Conservation (phyloP, 53 echinoderm and acorn worm genomes). For the Hippasteria phrygiana region DNA sequence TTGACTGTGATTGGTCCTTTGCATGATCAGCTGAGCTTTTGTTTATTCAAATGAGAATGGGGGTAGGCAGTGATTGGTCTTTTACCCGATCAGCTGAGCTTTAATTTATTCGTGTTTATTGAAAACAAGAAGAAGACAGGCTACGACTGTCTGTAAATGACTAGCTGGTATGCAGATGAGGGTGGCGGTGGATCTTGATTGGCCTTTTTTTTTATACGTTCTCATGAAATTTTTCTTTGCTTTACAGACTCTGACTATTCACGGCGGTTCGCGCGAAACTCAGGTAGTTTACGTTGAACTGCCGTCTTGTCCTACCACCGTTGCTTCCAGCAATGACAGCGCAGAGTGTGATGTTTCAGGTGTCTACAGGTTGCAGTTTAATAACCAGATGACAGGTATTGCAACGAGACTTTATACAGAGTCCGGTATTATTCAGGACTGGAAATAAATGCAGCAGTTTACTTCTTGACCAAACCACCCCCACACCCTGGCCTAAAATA, state of each 20-base stretch:
- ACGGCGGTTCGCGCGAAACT: slow-evolving; percentile 24
- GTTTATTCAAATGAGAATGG: too few species aligned
- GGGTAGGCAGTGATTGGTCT: too few species aligned
- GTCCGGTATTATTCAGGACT: too few species aligned
- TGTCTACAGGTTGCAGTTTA: slow-evolving; percentile 34
- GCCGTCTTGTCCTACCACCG: slow-evolving; percentile 13
- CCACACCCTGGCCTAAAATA: too few species aligned
- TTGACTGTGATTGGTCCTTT: too few species aligned
- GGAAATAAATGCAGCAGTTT: too few species aligned
- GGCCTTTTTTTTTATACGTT: background rate
- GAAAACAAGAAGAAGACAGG: too few species aligned
- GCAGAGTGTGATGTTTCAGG: background rate
- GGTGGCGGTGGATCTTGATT: background rate
- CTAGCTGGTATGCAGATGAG: background rate
- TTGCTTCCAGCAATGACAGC: slow-evolving; percentile 22
- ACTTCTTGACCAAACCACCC: too few species aligned
- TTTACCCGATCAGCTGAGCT: background rate
- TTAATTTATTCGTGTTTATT: too few species aligned
- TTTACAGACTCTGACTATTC: slow-evolving; percentile 30
- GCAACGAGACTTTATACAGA: background rate
- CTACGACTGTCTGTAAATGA: too few species aligned
- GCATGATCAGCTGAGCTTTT: too few species aligned
- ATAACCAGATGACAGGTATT: slow-evolving; percentile 23
- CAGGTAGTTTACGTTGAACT: slow-evolving; percentile 45
- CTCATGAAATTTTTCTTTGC: background rate